These are phyloP conservation scores for Saguinus midas DNA, from an alignment of 2,113 vertebrate species.

Conservation along the genomic window DNA sequence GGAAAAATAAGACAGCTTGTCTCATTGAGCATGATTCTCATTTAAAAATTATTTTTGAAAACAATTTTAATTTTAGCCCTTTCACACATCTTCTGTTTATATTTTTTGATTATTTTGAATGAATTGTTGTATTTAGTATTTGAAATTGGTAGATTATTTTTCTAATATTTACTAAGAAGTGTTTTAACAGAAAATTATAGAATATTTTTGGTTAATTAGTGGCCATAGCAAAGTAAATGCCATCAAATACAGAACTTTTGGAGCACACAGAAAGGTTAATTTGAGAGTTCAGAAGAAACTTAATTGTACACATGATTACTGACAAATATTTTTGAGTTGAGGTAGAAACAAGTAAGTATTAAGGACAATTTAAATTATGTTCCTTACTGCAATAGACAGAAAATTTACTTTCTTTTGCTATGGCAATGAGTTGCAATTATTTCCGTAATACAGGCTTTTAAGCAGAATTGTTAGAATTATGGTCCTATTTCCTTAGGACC, in stretches of 20 bases:
- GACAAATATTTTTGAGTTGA: conserved; percentile 19
- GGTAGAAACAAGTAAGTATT: not conserved
- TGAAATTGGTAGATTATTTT: not conserved
- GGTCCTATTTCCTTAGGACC: not conserved
- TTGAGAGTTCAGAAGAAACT: conserved; percentile 2
- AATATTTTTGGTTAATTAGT: not conserved
- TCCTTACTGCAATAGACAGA: not conserved
- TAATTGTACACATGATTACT: not conserved
- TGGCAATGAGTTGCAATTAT: not conserved
- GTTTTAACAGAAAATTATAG: not conserved
- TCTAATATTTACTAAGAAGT: conserved; percentile 1
- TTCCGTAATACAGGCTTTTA: not conserved
- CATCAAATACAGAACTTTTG: conserved; percentile 20
- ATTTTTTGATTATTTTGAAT: not conserved
- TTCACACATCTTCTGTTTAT: not conserved
- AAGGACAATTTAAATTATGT: not conserved
- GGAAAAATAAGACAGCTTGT: not conserved
- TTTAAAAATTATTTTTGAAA: conserved; percentile 18
- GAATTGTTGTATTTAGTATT: not conserved
- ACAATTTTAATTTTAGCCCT: conserved; percentile 27
- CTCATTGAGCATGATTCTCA: not conserved
- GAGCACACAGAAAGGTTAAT: not conserved
- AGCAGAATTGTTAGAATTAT: not conserved
- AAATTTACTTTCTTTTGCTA: conserved; percentile 16
- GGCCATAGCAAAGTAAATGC: not conserved